These are phyloP conservation scores for Catonia carolina DNA, from an alignment of 2,888 invertebrate genomes.

Conservation along the genomic window DNA sequence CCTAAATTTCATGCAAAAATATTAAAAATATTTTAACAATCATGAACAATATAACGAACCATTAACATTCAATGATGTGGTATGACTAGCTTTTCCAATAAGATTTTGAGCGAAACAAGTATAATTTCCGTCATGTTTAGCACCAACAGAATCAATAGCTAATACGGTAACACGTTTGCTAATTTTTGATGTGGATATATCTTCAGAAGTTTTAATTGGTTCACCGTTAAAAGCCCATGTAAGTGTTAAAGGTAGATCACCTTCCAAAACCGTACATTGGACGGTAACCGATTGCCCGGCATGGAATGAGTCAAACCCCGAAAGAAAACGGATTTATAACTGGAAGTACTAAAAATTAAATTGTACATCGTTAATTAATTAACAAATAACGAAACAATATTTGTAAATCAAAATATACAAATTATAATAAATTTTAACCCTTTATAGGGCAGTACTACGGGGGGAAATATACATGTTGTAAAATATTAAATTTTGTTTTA, in stretches of 20 bases:
- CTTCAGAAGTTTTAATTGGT: conserved; percentile 37
- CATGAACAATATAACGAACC: too few species aligned
- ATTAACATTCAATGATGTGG: conserved; percentile 35
- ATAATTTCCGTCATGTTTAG: conserved; percentile 66
- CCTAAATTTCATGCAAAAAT: background rate
- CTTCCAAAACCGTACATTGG: conserved; percentile 49
- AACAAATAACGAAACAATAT: too few species aligned
- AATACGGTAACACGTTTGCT: conserved; percentile 37
- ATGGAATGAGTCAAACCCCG: conserved; percentile 32
- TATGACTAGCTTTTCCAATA: conserved; percentile 51
- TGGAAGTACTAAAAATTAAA: conserved; percentile 28
- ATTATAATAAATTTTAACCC: too few species aligned
- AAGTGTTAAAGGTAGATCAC: conserved; percentile 58
- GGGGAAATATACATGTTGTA: too few species aligned
- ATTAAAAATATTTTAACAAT: too few species aligned
- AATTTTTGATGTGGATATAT: conserved; percentile 40
- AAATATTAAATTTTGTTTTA: too few species aligned
- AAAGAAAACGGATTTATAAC: conserved; percentile 35
- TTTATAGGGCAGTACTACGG: too few species aligned
- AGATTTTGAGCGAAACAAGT: conserved; percentile 64
- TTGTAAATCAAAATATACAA: too few species aligned
- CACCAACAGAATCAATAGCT: conserved; percentile 55
- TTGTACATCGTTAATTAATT: too few species aligned
- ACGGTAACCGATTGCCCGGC: conserved; percentile 42
- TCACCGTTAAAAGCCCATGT: conserved; percentile 57